phyloP scores from a whole-genome alignment of 2,797 vertebrate genomes.

The Manis crassicaudata region DNA sequence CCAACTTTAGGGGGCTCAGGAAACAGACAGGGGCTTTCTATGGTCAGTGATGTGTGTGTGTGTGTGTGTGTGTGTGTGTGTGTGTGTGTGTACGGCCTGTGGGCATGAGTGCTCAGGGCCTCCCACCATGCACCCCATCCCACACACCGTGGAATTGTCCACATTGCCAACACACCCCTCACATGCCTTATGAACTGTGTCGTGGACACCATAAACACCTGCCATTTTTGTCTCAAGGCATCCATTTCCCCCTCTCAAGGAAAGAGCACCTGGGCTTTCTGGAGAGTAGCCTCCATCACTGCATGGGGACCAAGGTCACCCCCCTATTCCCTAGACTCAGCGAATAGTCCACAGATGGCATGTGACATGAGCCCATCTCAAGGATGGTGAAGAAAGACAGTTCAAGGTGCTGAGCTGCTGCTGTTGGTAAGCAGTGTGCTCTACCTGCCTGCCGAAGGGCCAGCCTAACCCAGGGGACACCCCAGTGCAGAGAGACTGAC shows the following conservation, averaged over 20 bases:
- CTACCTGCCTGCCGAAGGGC: rapidly evolving
- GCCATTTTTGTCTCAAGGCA: background rate
- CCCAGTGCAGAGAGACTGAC: background rate
- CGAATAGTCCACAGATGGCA: background rate
- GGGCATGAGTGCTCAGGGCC: background rate
- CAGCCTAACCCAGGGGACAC: background rate
- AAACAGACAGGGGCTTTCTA: background rate
- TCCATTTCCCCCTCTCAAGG: background rate
- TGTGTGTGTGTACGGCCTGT: background rate
- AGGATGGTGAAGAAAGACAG: background rate
- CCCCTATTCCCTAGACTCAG: rapidly evolving
- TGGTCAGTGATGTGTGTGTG: background rate
- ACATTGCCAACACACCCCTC: rapidly evolving
- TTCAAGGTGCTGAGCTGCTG: background rate
- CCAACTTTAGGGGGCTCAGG: background rate
- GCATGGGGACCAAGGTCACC: too few species aligned
- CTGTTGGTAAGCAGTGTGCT: background rate
- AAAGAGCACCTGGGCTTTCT: background rate
- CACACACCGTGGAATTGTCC: too few species aligned
- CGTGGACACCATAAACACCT: too few species aligned
- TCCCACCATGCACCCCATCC: too few species aligned
- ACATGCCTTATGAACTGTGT: too few species aligned
- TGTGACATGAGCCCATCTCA: background rate
- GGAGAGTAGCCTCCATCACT: background rate
- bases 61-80: background rate